Evolutionary conservation across 2,113 vertebrate species (phyloP).

Genomic region (Calidris pugnax): DNA sequence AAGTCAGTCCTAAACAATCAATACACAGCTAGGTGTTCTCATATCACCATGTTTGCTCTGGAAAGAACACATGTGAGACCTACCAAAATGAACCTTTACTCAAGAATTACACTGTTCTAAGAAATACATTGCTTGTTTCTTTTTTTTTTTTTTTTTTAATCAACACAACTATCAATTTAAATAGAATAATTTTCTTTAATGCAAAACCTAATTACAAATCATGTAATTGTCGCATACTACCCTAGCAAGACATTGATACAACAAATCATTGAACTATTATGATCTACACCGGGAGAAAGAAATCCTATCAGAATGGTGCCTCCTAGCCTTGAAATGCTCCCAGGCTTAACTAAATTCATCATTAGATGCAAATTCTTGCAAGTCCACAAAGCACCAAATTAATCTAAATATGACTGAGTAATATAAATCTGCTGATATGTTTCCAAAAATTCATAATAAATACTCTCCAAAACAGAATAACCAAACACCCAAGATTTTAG

Average conservation of each 20-base stretch:
- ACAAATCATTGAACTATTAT: not conserved
- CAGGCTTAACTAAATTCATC: not conserved
- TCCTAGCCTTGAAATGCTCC: not conserved
- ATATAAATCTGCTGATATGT: not conserved
- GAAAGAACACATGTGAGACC: not conserved
- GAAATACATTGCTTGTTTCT: not conserved
- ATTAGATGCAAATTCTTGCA: not conserved
- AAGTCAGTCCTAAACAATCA: not conserved
- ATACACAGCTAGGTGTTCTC: not conserved
- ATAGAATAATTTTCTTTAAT: not conserved
- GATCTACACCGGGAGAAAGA: not conserved
- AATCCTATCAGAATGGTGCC: not conserved
- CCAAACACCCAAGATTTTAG: not conserved
- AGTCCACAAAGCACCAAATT: not conserved
- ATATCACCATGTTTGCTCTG: not conserved
- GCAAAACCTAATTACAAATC: not conserved
- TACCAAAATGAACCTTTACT: not conserved
- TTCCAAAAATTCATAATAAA: not conserved
- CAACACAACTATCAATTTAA: not conserved
- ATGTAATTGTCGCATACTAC: not conserved
- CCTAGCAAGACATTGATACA: not conserved
- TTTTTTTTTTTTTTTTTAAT: too few species aligned
- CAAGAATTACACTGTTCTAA: not conserved
- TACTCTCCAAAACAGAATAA: not conserved
- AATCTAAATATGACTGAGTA: not conserved